Evolutionary conservation across 2,113 vertebrate species (phyloP).

Genomic region (Anhinga anhinga): DNA sequence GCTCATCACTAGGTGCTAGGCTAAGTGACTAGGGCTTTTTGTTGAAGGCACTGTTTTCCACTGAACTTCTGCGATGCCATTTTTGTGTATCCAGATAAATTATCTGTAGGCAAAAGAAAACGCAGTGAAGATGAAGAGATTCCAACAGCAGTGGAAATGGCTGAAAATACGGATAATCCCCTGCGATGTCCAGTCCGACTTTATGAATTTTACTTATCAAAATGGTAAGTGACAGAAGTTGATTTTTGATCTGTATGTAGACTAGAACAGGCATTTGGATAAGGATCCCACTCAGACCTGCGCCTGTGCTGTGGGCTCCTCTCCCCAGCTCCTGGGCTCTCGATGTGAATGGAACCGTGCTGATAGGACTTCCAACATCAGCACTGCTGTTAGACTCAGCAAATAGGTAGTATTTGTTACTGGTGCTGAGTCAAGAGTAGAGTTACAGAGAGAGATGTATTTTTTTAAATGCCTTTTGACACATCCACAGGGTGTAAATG

Average conservation of each 20-base stretch:
- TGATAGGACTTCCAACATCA: neutral
- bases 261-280: neutral
- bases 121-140: constrained; percentile 82
- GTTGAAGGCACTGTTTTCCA: neutral
- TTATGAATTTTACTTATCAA: constrained; percentile 97
- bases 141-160: constrained; percentile 86
- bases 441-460: neutral
- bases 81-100: constrained; percentile 71
- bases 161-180: constrained; percentile 92
- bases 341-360: neutral
- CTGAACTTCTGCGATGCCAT: neutral
- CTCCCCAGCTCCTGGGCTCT: neutral
- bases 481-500: neutral
- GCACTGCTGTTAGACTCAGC: neutral
- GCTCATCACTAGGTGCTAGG: neutral
- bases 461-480: neutral
- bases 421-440: neutral
- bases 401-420: neutral
- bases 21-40: neutral
- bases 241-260: neutral
- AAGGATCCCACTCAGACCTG: neutral
- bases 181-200: constrained; percentile 94
- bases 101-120: constrained; percentile 84
- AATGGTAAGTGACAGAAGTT: constrained; percentile 81
- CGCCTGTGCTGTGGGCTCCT: neutral